Evolutionary conservation across 2,888 invertebrate species (phyloP).

Genomic region (Dioctria linearis): DNA sequence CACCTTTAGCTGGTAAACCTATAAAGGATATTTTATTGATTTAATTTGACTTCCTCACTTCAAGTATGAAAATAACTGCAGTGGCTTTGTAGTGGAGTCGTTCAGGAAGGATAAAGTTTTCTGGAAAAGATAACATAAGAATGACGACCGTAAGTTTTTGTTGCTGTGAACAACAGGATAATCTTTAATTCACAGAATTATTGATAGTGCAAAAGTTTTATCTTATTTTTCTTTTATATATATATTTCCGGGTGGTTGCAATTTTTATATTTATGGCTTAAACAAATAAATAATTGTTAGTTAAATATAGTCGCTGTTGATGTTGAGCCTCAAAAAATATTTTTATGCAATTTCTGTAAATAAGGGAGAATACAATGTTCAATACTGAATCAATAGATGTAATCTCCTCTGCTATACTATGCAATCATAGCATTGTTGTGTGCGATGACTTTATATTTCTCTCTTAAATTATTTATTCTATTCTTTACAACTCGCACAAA

Average conservation of each 20-base stretch:
- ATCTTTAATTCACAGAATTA: background rate
- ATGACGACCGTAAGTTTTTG: background rate
- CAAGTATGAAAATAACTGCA: background rate
- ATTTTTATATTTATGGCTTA: background rate
- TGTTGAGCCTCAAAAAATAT: no score
- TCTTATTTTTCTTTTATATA: constrained; percentile 31
- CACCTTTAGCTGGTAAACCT: background rate
- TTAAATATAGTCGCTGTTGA: no score
- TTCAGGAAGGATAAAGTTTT: constrained; percentile 21
- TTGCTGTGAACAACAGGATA: background rate
- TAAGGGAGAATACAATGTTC: no score
- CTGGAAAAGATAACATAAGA: constrained; percentile 5
- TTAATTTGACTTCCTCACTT: background rate
- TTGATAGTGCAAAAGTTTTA: constrained; percentile 21
- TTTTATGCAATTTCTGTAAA: no score
- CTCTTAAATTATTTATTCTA: no score
- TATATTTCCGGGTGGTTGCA: constrained; percentile 11
- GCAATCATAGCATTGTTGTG: no score
- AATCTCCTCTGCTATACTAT: no score
- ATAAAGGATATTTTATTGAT: background rate
- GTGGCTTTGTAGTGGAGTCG: background rate
- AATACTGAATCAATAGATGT: no score
- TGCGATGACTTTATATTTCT: no score
- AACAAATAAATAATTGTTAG: no score
- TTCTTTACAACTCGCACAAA: no score